A percentile compares a stretch with the other conserved stretches of the same genome.
These are phyloP conservation scores for Apodemia mormo DNA, from an alignment of 2,888 invertebrate genomes.

Conservation along the genomic window DNA sequence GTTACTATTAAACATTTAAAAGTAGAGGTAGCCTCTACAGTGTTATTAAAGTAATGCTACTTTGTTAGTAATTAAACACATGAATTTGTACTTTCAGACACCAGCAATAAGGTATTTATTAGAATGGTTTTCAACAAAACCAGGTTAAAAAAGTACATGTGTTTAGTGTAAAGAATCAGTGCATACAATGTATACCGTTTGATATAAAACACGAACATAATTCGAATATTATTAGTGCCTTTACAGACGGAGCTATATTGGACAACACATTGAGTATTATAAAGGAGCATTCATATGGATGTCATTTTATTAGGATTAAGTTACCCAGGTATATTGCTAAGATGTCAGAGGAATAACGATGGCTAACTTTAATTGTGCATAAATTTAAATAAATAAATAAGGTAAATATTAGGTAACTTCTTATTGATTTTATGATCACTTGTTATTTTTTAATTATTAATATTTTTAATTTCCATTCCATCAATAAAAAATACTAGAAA, in stretches of 20 bases:
- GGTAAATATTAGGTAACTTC: too few relatives aligned
- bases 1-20: neutral
- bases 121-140: neutral
- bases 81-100: conserved; percentile 7
- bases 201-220: neutral
- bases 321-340: too few relatives aligned
- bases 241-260: neutral
- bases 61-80: neutral
- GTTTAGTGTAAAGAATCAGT: neutral
- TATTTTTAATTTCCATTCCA: too few relatives aligned
- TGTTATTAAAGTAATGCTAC: neutral
- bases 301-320: too few relatives aligned
- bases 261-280: too few relatives aligned
- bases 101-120: neutral
- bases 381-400: too few relatives aligned
- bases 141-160: neutral
- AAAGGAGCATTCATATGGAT: too few relatives aligned
- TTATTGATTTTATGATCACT: too few relatives aligned
- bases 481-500: too few relatives aligned
- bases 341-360: too few relatives aligned
- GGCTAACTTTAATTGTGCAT: too few relatives aligned
- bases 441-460: too few relatives aligned
- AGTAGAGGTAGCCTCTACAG: neutral
- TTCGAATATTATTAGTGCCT: neutral
- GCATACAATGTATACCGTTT: conserved; percentile 11